Percentiles rank a stretch among this genome's conserved stretches.
These are phyloP conservation scores for Calosoma granatense DNA, from an alignment of 1,140 invertebrate species.

Conservation along the genomic window DNA sequence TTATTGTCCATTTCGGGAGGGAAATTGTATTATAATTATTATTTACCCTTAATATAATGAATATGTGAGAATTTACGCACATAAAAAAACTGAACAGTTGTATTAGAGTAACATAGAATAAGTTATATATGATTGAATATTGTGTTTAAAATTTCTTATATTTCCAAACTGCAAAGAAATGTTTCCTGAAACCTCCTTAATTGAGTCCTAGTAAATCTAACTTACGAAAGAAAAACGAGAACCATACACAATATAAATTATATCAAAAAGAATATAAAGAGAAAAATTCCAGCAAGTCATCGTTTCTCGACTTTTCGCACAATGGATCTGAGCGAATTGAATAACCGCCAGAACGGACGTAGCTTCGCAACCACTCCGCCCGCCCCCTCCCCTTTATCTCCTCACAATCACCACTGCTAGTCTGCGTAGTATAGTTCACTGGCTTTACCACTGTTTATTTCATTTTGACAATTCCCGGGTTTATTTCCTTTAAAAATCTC, in stretches of 20 bases:
- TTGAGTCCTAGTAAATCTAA: neutral
- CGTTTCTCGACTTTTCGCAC: neutral
- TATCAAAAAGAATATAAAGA: neutral
- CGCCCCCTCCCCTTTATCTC: neutral
- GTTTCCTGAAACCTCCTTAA: too few relatives aligned
- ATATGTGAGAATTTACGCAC: too few relatives aligned
- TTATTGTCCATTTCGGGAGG: too few relatives aligned
- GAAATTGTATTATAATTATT: too few relatives aligned
- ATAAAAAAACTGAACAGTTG: too few relatives aligned
- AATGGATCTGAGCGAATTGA: neutral
- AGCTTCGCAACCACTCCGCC: neutral
- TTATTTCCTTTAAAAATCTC: constrained; percentile 5
- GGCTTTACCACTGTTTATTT: constrained; percentile 7
- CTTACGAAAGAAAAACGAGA: neutral
- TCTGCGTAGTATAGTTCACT: too few relatives aligned
- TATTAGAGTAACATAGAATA: too few relatives aligned
- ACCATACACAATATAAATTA: neutral
- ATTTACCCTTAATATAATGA: too few relatives aligned
- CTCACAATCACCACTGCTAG: too few relatives aligned
- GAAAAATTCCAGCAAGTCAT: neutral
- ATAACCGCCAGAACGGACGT: neutral
- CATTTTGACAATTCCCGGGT: constrained; percentile 6
- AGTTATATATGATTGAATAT: too few relatives aligned
- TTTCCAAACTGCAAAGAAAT: too few relatives aligned
- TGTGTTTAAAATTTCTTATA: too few relatives aligned